phyloP scores from a whole-genome alignment of 2,888 invertebrate species.

The Sipha maydis region DNA sequence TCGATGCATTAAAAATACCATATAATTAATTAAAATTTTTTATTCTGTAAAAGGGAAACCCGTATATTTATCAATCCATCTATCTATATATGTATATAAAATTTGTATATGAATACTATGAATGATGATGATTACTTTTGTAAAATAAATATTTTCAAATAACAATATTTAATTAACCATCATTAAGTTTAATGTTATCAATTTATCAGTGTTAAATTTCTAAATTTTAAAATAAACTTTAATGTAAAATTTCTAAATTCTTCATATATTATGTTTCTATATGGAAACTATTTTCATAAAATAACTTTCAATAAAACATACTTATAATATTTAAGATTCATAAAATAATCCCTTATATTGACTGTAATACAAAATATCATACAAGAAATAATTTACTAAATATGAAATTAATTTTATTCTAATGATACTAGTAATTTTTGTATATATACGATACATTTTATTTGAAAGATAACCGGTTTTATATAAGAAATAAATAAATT shows the following conservation, averaged over 20 bases:
- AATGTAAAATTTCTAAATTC: neutral
- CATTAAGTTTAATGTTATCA: too few relatives aligned
- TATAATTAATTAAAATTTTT: conserved; percentile 14
- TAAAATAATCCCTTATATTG: neutral
- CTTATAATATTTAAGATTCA: neutral
- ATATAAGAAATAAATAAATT: neutral
- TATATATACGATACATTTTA: neutral
- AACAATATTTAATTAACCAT: too few relatives aligned
- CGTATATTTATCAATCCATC: too few relatives aligned
- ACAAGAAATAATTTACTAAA: neutral
- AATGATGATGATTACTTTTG: too few relatives aligned
- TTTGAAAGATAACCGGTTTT: neutral
- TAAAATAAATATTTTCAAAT: too few relatives aligned
- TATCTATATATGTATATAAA: neutral
- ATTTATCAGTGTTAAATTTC: too few relatives aligned
- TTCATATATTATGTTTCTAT: neutral
- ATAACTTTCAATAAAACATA: neutral
- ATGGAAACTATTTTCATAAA: neutral
- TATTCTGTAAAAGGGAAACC: neutral
- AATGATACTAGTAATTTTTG: neutral
- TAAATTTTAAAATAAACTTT: neutral
- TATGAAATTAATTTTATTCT: conserved; percentile 11
- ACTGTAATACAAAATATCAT: too few relatives aligned
- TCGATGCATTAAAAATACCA: neutral
- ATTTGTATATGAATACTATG: too few relatives aligned